phyloP scores from a whole-genome alignment of 37 sponge, comb jelly and placozoan genomes.

The Aplysina aerophoba region DNA sequence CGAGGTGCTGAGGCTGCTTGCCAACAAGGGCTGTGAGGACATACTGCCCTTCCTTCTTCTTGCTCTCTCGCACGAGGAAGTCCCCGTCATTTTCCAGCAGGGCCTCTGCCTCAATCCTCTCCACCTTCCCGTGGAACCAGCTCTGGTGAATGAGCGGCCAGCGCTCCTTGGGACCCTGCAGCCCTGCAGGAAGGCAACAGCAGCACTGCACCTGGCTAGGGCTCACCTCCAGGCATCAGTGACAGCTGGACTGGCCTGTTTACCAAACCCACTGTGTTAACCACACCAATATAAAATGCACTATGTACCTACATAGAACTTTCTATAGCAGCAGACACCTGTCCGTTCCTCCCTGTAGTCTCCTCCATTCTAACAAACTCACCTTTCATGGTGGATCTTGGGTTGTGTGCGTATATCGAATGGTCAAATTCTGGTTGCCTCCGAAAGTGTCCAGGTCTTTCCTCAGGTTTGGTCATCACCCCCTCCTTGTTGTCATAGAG shows the following conservation, averaged over 20 bases:
- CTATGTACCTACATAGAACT: no score
- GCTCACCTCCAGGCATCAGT: no score
- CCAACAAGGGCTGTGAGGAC: slow-evolving; percentile 80
- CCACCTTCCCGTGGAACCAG: slow-evolving; percentile 80
- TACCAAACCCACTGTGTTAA: no score
- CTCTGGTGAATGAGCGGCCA: slow-evolving; percentile 44
- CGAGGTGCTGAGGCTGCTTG: slow-evolving; percentile 69
- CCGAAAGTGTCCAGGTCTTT: background rate
- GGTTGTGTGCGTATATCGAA: background rate
- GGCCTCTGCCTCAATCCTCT: slow-evolving; percentile 71
- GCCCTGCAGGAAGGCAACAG: no score
- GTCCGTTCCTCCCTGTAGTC: no score
- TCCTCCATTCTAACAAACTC: no score
- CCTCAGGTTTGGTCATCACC: background rate
- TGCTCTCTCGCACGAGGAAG: slow-evolving; percentile 81
- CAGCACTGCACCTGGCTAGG: no score
- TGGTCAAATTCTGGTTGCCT: slow-evolving; percentile 13
- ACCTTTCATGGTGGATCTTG: no score
- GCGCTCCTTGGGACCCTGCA: slow-evolving; percentile 5
- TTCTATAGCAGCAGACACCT: no score
- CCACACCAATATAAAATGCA: no score
- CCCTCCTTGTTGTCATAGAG: slow-evolving; percentile 38
- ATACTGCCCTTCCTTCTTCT: slow-evolving; percentile 75
- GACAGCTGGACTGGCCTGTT: no score
- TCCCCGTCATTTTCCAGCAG: slow-evolving; percentile 78